Percentiles rank a stretch among this genome's conserved stretches.
phyloP scores from a whole-genome alignment of 2,797 vertebrate genomes.

The Pseudomugil gertrudae region DNA sequence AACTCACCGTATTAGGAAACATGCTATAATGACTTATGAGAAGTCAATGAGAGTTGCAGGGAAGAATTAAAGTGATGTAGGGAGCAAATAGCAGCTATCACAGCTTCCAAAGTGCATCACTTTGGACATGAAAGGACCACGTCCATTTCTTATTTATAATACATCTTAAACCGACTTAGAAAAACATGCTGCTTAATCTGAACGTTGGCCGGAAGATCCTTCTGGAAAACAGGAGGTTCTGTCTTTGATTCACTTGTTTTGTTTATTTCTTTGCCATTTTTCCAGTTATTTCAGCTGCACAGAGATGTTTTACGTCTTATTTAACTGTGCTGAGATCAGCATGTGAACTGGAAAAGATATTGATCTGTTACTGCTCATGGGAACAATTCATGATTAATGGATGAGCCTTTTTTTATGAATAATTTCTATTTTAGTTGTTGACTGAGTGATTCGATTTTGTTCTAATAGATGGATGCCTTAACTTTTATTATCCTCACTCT shows the following conservation, averaged over 20 bases:
- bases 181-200: neutral
- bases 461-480: slow-evolving; percentile 25
- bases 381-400: slow-evolving; percentile 68
- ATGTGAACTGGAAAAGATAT: slow-evolving; percentile 43
- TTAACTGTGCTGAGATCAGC: slow-evolving; percentile 32
- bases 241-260: slow-evolving; percentile 6
- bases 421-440: slow-evolving; percentile 46
- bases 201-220: neutral
- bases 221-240: slow-evolving; percentile 9
- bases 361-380: slow-evolving; percentile 60
- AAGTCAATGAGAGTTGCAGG: neutral
- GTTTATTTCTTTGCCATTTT: neutral
- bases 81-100: neutral
- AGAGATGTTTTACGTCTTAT: slow-evolving; percentile 36
- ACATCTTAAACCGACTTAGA: neutral
- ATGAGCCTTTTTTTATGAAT: slow-evolving; percentile 34
- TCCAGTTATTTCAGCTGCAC: slow-evolving; percentile 9
- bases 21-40: neutral
- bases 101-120: neutral
- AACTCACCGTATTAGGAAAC: neutral
- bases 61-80: neutral
- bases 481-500: slow-evolving; percentile 15
- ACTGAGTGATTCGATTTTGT: slow-evolving; percentile 33
- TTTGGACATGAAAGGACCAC: neutral
- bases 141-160: neutral